phyloP scores from a whole-genome alignment of 1,140 invertebrate species.

The Colletes gigas region DNA sequence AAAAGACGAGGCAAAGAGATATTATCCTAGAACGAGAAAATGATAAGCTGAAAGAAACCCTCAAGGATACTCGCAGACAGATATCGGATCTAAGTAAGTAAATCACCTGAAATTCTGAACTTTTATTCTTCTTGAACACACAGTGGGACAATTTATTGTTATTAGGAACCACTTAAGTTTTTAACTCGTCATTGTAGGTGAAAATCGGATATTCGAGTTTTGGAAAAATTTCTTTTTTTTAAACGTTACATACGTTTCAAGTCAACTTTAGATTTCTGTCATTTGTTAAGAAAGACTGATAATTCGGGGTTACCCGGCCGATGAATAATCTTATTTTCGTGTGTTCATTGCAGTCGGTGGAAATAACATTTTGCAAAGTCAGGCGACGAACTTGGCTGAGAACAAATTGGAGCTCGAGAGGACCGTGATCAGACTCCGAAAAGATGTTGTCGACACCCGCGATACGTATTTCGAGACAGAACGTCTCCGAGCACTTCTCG shows the following conservation, averaged over 20 bases:
- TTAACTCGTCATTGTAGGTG: too few relatives aligned
- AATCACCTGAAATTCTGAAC: background rate
- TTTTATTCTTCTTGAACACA: background rate
- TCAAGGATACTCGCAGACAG: background rate
- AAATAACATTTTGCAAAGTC: constrained; percentile 56
- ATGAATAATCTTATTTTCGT: constrained; percentile 19
- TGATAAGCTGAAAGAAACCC: constrained; percentile 6
- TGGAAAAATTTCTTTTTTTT: too few relatives aligned
- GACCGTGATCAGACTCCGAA: constrained; percentile 37
- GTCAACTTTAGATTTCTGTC: background rate
- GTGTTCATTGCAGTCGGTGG: constrained; percentile 32
- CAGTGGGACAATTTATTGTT: too few relatives aligned
- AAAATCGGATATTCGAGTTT: too few relatives aligned
- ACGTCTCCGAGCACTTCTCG: background rate
- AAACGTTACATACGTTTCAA: too few relatives aligned
- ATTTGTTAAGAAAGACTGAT: too few relatives aligned
- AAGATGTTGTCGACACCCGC: constrained; percentile 34
- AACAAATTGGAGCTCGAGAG: constrained; percentile 52
- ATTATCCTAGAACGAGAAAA: background rate
- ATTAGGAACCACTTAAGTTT: too few relatives aligned
- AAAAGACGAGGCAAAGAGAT: too few relatives aligned
- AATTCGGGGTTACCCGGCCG: too few relatives aligned
- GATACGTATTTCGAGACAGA: constrained; percentile 34
- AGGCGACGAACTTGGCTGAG: constrained; percentile 32
- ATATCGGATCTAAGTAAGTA: constrained; percentile 16